Conservation (phyloP, 2,888 invertebrate genomes). For the Eupeodes latifasciatus region DNA sequence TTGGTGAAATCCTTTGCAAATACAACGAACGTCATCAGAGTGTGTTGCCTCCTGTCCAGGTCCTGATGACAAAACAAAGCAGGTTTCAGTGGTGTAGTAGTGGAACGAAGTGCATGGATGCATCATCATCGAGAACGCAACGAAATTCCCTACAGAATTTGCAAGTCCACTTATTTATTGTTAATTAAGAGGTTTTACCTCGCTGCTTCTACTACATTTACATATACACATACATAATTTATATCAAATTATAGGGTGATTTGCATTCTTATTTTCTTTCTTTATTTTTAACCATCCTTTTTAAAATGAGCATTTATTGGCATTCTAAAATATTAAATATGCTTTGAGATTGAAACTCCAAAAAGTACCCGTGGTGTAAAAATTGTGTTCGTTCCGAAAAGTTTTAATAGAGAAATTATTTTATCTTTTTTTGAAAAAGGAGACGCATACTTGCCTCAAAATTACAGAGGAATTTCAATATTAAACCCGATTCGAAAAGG, state of each 20-base stretch:
- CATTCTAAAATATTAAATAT: no score
- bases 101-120: neutral
- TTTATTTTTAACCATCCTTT: no score
- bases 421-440: no score
- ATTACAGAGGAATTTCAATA: no score
- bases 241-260: neutral
- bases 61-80: neutral
- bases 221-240: neutral
- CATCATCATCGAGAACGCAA: neutral
- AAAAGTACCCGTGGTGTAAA: no score
- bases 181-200: slow-evolving; percentile 30
- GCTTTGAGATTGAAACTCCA: no score
- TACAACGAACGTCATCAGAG: neutral
- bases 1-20: slow-evolving; percentile 33
- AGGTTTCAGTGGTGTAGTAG: neutral
- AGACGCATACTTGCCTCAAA: no score
- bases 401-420: no score
- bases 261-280: no score
- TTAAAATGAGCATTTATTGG: no score
- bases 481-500: no score
- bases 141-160: neutral
- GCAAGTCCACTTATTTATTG: slow-evolving; percentile 29
- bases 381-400: no score
- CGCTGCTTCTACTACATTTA: neutral
- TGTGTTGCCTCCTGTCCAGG: neutral